A percentile compares a stretch with the other conserved stretches of the same genome.
These are phyloP conservation scores for Barypeithes pellucidus DNA, from an alignment of 2,888 invertebrate species.

Conservation along the genomic window DNA sequence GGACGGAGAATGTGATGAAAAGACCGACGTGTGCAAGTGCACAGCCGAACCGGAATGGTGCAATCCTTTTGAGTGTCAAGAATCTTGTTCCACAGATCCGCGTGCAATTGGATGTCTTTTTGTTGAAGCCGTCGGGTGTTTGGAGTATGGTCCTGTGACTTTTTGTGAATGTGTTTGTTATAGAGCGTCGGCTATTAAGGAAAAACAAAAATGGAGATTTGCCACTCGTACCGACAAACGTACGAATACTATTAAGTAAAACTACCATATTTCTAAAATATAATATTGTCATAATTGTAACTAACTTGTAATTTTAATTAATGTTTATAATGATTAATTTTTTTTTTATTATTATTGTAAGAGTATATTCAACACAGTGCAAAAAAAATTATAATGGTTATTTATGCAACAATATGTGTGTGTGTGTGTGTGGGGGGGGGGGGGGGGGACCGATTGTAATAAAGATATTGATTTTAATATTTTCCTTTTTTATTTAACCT, in stretches of 20 bases:
- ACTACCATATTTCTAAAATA: too few relatives aligned
- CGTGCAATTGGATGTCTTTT: not conserved
- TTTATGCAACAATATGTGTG: too few relatives aligned
- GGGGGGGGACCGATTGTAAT: too few relatives aligned
- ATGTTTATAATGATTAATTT: too few relatives aligned
- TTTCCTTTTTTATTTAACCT: too few relatives aligned
- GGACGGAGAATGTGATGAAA: slow-evolving; percentile 8
- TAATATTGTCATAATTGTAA: too few relatives aligned
- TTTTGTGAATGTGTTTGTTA: slow-evolving; percentile 15
- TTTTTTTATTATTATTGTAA: too few relatives aligned
- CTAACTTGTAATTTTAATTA: too few relatives aligned
- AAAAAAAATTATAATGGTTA: too few relatives aligned
- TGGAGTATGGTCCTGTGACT: slow-evolving; percentile 4
- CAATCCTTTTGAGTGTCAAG: not conserved
- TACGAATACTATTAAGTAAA: not conserved
- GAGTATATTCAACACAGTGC: too few relatives aligned
- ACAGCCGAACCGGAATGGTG: not conserved
- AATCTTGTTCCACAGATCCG: not conserved
- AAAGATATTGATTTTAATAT: too few relatives aligned
- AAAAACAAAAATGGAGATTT: not conserved
- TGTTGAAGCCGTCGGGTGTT: slow-evolving; percentile 9
- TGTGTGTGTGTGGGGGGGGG: too few relatives aligned
- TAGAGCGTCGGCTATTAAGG: not conserved
- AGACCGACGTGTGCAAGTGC: not conserved
- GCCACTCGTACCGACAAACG: not conserved